Base-by-base conservation (phyloP, 2,888 invertebrate species). In the Thereva nobilitata region DNA sequence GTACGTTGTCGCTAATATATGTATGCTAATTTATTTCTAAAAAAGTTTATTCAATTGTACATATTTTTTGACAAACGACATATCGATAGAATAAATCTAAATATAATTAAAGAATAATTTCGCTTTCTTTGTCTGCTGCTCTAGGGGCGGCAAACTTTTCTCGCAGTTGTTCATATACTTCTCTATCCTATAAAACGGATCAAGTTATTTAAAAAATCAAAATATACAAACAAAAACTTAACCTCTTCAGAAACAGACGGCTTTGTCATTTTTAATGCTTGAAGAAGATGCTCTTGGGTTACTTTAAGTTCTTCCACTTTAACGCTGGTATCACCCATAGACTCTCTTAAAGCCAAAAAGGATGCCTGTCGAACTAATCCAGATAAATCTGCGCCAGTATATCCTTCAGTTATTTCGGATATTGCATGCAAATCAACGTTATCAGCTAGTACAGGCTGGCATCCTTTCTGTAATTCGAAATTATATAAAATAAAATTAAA, bases 371-470 rank as follows among this genome's bases (percentile, higher is more conserved):
- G 85, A 0, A 98, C 90, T 59, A 98, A 82, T 0, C 95, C 93
- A 1, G 92, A 90, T 66, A 99, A 83, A 83, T 98, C 98, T 0
- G 98, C 98, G 12, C 98, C 98, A 0, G 95, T 93, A 76, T 90
- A 97, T 9, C 93, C 90, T 10, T 91, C 86, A 4, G 86, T 85
- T 67, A 89, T 84, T 7, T 80, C 84, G 0, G 91, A 92, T 50
- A 97, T 83, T 4, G 83, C 82, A 71, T 85, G 84, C 70, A 97
- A 83, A 76, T 90, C 84, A 0, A 96, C 93, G 79, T 94, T 93
- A 0, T 85, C 81, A 0, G 86, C 86, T 64, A 97, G 79, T 69
- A 83, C 83, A 0, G 97, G 97, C 73, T 85, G 87, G 0, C 89
- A 91, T 10, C 95, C 92, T 76, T 90, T 87, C 90, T 92, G 76